Evolutionary conservation across 2,797 vertebrate genomes (phyloP), one percentile per base, ranked within the genome.

Genomic region (Clarias fuscus): DNA sequence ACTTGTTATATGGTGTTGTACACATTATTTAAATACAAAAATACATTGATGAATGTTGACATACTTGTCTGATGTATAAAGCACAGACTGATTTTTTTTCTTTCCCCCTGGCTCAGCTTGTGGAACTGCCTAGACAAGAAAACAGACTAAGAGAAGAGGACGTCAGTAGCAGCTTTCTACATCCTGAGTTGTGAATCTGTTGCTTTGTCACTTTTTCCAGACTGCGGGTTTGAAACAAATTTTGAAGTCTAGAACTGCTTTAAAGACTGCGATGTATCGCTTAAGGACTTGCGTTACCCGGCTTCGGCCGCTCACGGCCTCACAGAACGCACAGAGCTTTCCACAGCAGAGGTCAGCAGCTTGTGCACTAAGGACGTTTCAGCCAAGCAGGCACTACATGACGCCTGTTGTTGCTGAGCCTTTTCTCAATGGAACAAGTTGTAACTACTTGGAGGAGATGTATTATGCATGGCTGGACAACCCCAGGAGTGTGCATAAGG

Each of bases 381-480:
- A 93, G 91, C 95, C 93, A 6, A 71, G 90, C 62, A 95, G 96
- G 92, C 93, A 93, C 92, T 96, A 95, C 87, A 95, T 93, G 0
- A 90, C 95, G 7, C 95, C 97, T 0, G 96, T 95, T 85, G 93
- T 96, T 83, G 94, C 97, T 0, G 97, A 99, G 88, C 97, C 98
- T 0, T 98, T 98, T 90, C 95, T 99, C 20, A 99, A 96, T 43
- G 97, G 97, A 90, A 98, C 97, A 91, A 98, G 97, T 93, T 96
- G 96, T 0, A 99, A 97, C 94, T 99, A 99, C 88, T 93, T 99
- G 93, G 97, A 99, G 93, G 97, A 99, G 93, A 98, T 99, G 98
- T 99, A 98, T 93, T 95, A 93, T 79, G 95, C 97, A 0, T 99
- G 98, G 98, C 94, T 98, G 94, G 97, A 99, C 92, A 96, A 99